Evolutionary conservation across 2,888 invertebrate species (phyloP).

Genomic region (Lampropteryx suffumata): DNA sequence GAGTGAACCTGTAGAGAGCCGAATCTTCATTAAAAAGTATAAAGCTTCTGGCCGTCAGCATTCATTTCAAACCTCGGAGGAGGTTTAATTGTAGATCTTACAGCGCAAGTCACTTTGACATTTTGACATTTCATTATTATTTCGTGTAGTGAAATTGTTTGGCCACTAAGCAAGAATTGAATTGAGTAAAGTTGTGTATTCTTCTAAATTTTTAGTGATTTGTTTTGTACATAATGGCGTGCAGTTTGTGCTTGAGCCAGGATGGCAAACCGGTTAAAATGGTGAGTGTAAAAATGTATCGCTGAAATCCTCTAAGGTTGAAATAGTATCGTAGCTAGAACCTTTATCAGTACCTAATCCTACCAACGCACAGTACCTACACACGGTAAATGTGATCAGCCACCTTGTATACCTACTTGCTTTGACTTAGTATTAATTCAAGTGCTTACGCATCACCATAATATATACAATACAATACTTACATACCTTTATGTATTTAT

Average conservation of each 20-base stretch:
- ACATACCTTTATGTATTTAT: too few relatives aligned
- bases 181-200: too few relatives aligned
- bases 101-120: constrained; percentile 29
- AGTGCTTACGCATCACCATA: too few relatives aligned
- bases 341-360: too few relatives aligned
- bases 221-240: constrained; percentile 53
- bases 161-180: too few relatives aligned
- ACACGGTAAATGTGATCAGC: too few relatives aligned
- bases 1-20: constrained; percentile 4
- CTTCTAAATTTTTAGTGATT: constrained; percentile 24
- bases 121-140: constrained; percentile 8
- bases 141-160: constrained; percentile 23
- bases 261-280: constrained; percentile 56
- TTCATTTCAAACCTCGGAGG: constrained; percentile 23
- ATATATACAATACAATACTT: too few relatives aligned
- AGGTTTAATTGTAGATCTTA: constrained; percentile 18
- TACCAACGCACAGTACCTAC: too few relatives aligned
- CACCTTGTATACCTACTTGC: too few relatives aligned
- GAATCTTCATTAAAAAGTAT: constrained; percentile 23
- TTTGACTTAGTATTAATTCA: too few relatives aligned
- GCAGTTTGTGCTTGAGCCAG: constrained; percentile 54
- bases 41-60: constrained; percentile 30
- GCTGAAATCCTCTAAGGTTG: not conserved
- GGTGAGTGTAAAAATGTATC: constrained; percentile 37
- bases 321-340: not conserved